Evolutionary conservation across 1,140 invertebrate genomes (phyloP), one percentile per base, ranked within the genome.

Genomic region (Heliconius himera): DNA sequence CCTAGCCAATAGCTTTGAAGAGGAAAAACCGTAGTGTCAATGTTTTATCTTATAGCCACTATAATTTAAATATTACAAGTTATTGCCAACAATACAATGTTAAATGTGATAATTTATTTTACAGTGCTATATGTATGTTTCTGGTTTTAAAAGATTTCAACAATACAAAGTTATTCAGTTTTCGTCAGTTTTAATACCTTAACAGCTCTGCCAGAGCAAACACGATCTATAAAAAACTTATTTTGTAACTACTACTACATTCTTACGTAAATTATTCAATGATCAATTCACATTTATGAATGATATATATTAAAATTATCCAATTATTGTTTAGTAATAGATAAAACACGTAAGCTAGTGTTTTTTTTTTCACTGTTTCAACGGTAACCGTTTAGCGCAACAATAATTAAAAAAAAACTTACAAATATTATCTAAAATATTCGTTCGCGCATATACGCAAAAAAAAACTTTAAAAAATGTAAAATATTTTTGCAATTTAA

Each of bases 41-140:
- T 76, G n/a, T 76, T 66, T 54, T 70, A 76, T 76, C n/a, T 70
- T 49, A 18, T 75, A 22, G 49, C 22, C 74, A 66, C 73, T 54
- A 60, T 80, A 73, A 80, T 75, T 76, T 77, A 73, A 66, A 70
- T 70, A 80, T 66, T 80, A 80, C 73, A 74, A 77, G 71, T 76
- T 80, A 76, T 73, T 41, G 51, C 11, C 54, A 46, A 80, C 73
- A 80, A 80, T 76, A 76, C 26, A 16, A 29, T 29, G 26, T 66
- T 76, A 73, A 56, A 70, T 38, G 74, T 80, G 79, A 66, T 26
- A 26, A 72, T 80, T 80, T 73, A 73, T 80, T 74, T 76, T 76
- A 70, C 74, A 66, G 70, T 73, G 8, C 3, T 76, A 70, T 76
- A 72, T 73, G 73, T 76, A 73, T 38, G 79, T 80, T 71, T 80